phyloP scores from a whole-genome alignment of 2,888 invertebrate genomes.

The Aphodius granarius region DNA sequence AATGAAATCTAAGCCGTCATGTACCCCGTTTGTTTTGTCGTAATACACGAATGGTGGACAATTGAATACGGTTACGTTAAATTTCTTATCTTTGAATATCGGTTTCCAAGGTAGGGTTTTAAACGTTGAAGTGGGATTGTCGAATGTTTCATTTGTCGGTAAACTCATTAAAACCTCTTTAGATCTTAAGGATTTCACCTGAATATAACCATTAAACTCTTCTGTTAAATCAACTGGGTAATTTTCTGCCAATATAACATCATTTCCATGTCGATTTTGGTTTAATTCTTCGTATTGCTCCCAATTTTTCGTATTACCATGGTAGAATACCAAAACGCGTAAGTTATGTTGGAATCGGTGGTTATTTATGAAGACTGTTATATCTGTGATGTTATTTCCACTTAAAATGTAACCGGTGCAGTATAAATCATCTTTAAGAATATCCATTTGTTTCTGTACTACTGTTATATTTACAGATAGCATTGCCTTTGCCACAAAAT shows the following conservation, averaged over 20 bases:
- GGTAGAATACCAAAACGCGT: not conserved
- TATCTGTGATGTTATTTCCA: not conserved
- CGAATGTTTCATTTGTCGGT: not conserved
- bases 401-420: not conserved
- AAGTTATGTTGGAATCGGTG: not conserved
- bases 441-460: not conserved
- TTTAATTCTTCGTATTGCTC: not conserved
- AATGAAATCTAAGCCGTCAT: not conserved
- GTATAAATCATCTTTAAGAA: not conserved
- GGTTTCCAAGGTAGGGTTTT: not conserved
- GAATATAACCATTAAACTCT: not conserved
- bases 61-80: not conserved
- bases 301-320: not conserved
- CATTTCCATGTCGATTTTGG: not conserved
- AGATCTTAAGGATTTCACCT: not conserved
- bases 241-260: not conserved
- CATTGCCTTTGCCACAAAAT: not conserved
- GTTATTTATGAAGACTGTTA: not conserved
- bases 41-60: conserved; percentile 14
- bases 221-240: not conserved
- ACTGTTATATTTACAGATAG: not conserved
- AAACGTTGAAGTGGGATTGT: not conserved
- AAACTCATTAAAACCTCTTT: not conserved
- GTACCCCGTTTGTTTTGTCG: not conserved
- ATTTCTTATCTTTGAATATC: not conserved